These are phyloP conservation scores for Ptychochromis oligacanthus DNA, from an alignment of 2,113 vertebrate species.

Conservation along the genomic window DNA sequence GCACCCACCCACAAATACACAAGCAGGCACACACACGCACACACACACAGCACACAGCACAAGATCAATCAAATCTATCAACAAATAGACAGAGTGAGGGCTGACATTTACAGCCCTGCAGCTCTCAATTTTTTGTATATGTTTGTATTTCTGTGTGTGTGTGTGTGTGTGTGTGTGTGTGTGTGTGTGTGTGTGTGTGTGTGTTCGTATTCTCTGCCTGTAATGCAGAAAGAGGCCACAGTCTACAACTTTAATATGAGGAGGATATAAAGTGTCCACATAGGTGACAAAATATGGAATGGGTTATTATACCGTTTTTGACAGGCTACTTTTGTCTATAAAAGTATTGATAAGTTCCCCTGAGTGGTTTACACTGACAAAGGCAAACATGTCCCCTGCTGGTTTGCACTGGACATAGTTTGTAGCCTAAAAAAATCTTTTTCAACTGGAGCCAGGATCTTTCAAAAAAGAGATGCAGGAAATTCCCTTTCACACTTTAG, in stretches of 20 bases:
- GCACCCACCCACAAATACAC: background rate
- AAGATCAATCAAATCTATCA: constrained; percentile 68
- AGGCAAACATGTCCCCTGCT: background rate
- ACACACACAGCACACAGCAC: background rate
- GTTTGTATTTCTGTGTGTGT: background rate
- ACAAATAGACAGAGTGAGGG: constrained; percentile 61
- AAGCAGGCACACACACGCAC: background rate
- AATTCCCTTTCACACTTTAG: background rate
- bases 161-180: constrained; percentile 2
- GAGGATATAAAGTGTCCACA: background rate
- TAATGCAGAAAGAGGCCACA: background rate
- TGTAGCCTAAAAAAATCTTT: background rate
- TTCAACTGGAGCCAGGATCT: background rate
- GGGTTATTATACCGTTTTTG: background rate
- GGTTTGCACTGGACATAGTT: background rate
- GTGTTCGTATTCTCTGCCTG: background rate
- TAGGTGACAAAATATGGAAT: background rate
- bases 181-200: background rate
- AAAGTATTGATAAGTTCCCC: background rate
- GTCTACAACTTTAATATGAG: background rate
- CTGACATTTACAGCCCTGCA: constrained; percentile 69
- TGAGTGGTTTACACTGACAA: background rate
- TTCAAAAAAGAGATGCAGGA: too few relatives aligned
- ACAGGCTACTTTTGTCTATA: background rate
- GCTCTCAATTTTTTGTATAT: constrained; percentile 34